Evolutionary conservation across 2,113 vertebrate genomes (phyloP), one percentile per base, ranked within the genome.

Genomic region (Rhinogobius similis): DNA sequence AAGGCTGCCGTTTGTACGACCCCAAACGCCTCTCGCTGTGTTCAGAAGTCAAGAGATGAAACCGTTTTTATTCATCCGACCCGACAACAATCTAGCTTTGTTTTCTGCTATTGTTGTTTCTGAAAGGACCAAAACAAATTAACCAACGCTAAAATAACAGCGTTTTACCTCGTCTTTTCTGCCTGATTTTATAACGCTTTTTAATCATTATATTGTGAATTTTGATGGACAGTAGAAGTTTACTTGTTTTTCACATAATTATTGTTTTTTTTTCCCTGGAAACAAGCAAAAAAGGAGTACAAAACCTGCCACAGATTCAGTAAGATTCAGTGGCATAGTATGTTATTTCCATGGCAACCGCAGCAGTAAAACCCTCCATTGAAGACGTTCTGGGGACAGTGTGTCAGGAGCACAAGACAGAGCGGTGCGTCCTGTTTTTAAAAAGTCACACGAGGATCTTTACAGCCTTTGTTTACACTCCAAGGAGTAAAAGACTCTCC

Each of bases 281-380:
- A 21, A 12, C 23, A 53, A 4, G 12, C 12, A 5, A 83, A 75
- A 72, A 75, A 43, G n/a, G 10, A 62, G 46, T 38, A 32, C 61
- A 44, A 64, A 68, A 20, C 11, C 43, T 50, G 32, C 32, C 9
- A 48, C 48, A 76, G 62, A 65, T 76, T 73, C 29, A 18, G 62
- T 65, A 61, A 78, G 73, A 76, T 68, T 32, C 70, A 66, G 67
- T 21, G 24, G 0, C 20, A 65, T 50, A 18, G 50, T 9, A 59
- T 6, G 0, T 24, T 76, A 83, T 89, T 67, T 68, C 79, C 59
- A 70, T 78, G 73, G 86, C 74, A 86, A 82, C 81, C 36, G 52
- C 27, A 9, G 43, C 53, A 74, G 71, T 67, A 66, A 71, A 80
- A 38, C 32, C 76, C 61, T 72, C 27, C 53, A n/a, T 0, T 73